phyloP scores from a whole-genome alignment of 2,888 invertebrate genomes.

The Agrotis puta region DNA sequence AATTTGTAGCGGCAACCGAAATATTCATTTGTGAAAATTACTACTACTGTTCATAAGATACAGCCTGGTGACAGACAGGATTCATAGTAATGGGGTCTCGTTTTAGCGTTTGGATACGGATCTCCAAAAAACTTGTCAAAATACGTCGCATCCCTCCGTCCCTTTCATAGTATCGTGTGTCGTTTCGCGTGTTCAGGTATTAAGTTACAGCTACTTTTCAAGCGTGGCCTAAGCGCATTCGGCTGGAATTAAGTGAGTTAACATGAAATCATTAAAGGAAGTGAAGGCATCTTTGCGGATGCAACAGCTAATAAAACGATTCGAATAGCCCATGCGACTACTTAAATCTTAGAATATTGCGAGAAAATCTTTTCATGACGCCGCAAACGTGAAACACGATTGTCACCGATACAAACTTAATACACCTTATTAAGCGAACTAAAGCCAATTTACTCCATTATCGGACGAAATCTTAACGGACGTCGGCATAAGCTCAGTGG shows the following conservation, averaged over 20 bases:
- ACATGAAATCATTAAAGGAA: slow-evolving; percentile 76
- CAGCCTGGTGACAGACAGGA: no score
- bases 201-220: slow-evolving; percentile 78
- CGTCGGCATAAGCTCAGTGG: slow-evolving; percentile 75
- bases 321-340: slow-evolving; percentile 34
- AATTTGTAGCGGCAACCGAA: no score
- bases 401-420: slow-evolving; percentile 74
- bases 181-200: slow-evolving; percentile 82
- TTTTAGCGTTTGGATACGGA: no score
- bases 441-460: slow-evolving; percentile 85
- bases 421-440: slow-evolving; percentile 78
- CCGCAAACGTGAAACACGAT: slow-evolving; percentile 66
- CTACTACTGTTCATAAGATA: no score
- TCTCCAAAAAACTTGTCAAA: slow-evolving; percentile 69
- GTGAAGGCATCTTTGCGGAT: slow-evolving; percentile 57
- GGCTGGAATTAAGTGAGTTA: slow-evolving; percentile 82
- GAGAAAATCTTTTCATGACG: slow-evolving; percentile 65
- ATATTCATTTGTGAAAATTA: no score
- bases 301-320: slow-evolving; percentile 44
- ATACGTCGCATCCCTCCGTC: slow-evolving; percentile 72
- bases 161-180: slow-evolving; percentile 79
- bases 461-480: slow-evolving; percentile 82
- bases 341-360: slow-evolving; percentile 42
- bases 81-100: no score
- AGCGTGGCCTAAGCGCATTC: slow-evolving; percentile 75